phyloP scores from a whole-genome alignment of 2,888 invertebrate genomes.

The Tupiocoris notatus region DNA sequence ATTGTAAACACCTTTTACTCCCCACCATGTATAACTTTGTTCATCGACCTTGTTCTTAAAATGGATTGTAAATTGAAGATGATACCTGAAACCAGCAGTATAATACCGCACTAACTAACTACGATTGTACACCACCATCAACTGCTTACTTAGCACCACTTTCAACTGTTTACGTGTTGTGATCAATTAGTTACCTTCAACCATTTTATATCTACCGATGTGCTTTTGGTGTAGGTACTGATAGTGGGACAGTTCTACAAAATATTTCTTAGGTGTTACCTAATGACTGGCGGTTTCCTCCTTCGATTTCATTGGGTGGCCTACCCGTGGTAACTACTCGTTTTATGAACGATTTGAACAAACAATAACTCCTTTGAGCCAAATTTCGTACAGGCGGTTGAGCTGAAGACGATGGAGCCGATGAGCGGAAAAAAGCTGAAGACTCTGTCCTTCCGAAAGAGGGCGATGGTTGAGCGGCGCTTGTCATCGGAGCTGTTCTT shows the following conservation, averaged over 20 bases:
- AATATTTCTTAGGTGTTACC: background rate
- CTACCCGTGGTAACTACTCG: background rate
- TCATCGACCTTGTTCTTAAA: too few relatives aligned
- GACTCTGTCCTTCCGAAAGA: conserved; percentile 21
- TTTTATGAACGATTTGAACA: background rate
- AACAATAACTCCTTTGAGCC: background rate
- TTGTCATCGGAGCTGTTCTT: conserved; percentile 45
- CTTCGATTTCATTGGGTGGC: background rate
- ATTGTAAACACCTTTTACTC: too few relatives aligned
- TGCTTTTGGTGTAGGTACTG: background rate
- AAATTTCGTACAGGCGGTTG: background rate
- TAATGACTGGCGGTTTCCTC: background rate
- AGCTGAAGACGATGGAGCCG: background rate
- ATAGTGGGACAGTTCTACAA: background rate
- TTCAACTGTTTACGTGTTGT: background rate
- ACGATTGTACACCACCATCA: too few relatives aligned
- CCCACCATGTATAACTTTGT: too few relatives aligned
- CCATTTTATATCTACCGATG: background rate
- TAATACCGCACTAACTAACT: too few relatives aligned
- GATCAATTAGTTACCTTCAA: background rate
- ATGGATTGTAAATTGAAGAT: too few relatives aligned
- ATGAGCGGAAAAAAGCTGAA: background rate
- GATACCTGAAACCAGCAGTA: too few relatives aligned
- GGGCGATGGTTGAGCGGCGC: conserved; percentile 20
- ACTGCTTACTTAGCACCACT: too few relatives aligned